Conservation (phyloP, 2,888 invertebrate genomes). For the Hydraecia micacea region DNA sequence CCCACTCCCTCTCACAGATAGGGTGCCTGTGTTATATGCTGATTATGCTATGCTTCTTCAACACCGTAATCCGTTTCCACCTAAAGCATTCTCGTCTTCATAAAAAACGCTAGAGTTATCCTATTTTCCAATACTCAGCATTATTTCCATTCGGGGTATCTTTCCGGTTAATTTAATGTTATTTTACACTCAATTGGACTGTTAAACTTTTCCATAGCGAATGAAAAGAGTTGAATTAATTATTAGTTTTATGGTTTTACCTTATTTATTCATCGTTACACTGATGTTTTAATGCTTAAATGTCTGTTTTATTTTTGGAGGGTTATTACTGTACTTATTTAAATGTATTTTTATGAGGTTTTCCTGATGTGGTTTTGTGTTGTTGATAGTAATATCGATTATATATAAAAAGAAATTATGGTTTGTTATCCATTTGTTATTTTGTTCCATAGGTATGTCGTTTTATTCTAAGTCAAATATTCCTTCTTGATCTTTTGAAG, state of each 20-base stretch:
- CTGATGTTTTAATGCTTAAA: constrained; percentile 24
- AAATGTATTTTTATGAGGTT: background rate
- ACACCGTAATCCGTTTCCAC: background rate
- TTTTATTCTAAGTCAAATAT: background rate
- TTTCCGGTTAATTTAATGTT: constrained; percentile 73
- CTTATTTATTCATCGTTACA: constrained; percentile 31
- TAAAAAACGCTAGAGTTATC: constrained; percentile 45
- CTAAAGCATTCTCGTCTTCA: constrained; percentile 23
- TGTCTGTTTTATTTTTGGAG: constrained; percentile 22
- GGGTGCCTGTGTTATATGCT: background rate
- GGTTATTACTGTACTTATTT: background rate
- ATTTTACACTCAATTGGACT: constrained; percentile 70
- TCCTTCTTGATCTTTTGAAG: background rate
- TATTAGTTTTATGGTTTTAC: constrained; percentile 51
- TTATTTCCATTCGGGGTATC: constrained; percentile 68
- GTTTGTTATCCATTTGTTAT: no score
- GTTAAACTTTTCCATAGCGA: constrained; percentile 50
- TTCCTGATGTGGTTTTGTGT: background rate
- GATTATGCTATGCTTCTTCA: background rate
- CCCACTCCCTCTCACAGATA: background rate
- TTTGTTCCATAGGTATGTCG: background rate
- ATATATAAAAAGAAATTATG: no score
- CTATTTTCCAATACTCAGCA: constrained; percentile 52
- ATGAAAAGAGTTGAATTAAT: constrained; percentile 56
- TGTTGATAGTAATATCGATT: background rate